A percentile compares a stretch with the other conserved stretches of the same genome.
These are phyloP conservation scores for Piscicola geometra DNA, from an alignment of 2,888 invertebrate genomes.

Conservation along the genomic window DNA sequence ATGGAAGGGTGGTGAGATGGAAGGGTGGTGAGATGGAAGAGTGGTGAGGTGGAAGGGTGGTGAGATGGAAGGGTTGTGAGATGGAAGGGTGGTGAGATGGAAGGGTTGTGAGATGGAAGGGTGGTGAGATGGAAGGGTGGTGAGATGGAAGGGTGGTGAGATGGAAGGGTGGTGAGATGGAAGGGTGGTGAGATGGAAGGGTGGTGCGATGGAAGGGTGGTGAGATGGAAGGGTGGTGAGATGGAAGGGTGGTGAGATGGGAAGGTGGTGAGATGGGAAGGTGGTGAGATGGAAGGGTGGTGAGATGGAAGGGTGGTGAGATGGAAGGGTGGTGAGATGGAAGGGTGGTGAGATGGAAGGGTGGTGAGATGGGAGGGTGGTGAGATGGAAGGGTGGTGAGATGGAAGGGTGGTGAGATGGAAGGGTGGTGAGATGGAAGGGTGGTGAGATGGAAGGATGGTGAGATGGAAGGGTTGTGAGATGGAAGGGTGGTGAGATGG, in stretches of 20 bases:
- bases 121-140: neutral
- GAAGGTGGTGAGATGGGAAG: neutral
- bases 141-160: too few relatives aligned
- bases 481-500: neutral
- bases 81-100: neutral
- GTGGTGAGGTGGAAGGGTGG: neutral
- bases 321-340: too few relatives aligned
- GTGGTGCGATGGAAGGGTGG: neutral
- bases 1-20: too few relatives aligned
- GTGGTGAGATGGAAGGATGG: neutral
- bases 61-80: neutral
- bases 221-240: neutral
- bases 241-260: neutral
- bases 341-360: too few relatives aligned
- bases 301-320: neutral
- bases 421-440: neutral
- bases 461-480: neutral
- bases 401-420: neutral
- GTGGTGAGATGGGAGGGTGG: neutral
- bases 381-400: constrained; percentile 10
- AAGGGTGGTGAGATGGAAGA: neutral
- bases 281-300: neutral
- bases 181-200: neutral
- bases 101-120: neutral
- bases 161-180: too few relatives aligned